A percentile compares a stretch with the other conserved stretches of the same genome.
Evolutionary conservation across 2,113 vertebrate species (phyloP).

Genomic region (Syrmaticus mikado): DNA sequence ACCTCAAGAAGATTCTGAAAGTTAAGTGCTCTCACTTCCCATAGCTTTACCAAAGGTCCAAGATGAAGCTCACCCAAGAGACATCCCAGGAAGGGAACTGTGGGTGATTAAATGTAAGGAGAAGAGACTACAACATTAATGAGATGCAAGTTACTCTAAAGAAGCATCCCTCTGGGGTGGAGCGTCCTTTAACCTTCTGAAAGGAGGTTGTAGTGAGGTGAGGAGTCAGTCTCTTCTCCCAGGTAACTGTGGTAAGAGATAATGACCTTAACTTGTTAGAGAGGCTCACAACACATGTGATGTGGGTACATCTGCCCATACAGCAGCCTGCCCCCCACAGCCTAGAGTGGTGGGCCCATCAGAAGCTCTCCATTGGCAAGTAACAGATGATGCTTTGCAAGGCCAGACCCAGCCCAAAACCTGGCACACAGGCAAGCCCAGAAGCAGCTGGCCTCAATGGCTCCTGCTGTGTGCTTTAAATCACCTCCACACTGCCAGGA

Average conservation of each 20-base stretch:
- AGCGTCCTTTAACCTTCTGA: background rate
- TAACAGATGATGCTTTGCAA: background rate
- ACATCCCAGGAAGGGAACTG: background rate
- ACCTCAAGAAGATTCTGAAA: constrained; percentile 95
- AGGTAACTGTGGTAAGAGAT: too few species aligned
- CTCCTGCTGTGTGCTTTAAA: background rate
- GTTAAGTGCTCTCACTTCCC: constrained; percentile 68
- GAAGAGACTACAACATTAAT: background rate
- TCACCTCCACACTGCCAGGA: background rate
- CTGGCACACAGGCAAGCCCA: background rate
- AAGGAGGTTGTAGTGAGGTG: too few species aligned
- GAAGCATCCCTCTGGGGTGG: background rate
- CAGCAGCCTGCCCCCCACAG: background rate
- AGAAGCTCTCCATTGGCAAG: background rate
- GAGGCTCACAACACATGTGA: background rate
- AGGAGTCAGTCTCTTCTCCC: too few species aligned
- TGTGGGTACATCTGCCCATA: accelerated
- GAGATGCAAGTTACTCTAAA: background rate
- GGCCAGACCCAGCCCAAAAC: background rate
- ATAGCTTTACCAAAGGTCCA: background rate
- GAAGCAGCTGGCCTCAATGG: accelerated
- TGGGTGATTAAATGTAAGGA: background rate
- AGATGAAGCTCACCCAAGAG: background rate
- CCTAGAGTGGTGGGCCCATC: background rate
- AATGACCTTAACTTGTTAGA: too few species aligned